A percentile compares a stretch with the other conserved stretches of the same genome.
Evolutionary conservation across 2,888 invertebrate species (phyloP).

Genomic region (Electrophaes corylata): DNA sequence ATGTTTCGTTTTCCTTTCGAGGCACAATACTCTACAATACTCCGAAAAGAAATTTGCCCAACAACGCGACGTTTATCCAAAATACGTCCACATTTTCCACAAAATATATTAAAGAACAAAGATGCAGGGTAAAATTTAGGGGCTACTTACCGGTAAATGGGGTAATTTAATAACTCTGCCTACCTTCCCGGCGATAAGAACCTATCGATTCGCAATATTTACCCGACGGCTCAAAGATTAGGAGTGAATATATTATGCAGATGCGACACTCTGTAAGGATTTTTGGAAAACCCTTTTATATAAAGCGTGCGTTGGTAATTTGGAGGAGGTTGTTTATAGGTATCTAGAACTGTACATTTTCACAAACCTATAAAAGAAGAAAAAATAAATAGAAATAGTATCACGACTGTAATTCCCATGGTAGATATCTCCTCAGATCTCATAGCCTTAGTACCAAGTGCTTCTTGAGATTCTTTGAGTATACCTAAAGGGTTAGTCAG

Average conservation of each 20-base stretch:
- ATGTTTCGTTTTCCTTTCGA: not conserved
- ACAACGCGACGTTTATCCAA: conserved; percentile 15
- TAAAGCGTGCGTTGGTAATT: conserved; percentile 8
- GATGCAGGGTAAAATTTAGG: conserved; percentile 37
- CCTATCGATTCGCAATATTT: conserved; percentile 70
- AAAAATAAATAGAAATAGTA: too few species aligned
- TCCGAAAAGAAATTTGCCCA: conserved; percentile 12
- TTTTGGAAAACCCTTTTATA: conserved; percentile 20
- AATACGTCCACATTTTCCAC: conserved; percentile 24
- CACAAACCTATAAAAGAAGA: too few species aligned
- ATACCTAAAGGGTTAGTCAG: too few species aligned
- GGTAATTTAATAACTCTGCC: conserved; percentile 67
- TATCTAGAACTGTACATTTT: too few species aligned
- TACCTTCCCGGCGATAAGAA: conserved; percentile 56
- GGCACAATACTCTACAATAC: not conserved
- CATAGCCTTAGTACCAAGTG: too few species aligned
- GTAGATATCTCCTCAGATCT: too few species aligned
- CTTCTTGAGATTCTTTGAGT: too few species aligned
- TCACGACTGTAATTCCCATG: too few species aligned
- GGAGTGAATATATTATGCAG: conserved; percentile 30
- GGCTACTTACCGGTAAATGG: conserved; percentile 47
- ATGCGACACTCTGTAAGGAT: conserved; percentile 24
- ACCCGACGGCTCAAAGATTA: conserved; percentile 53
- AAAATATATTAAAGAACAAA: conserved; percentile 40
- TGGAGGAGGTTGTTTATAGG: conserved; percentile 7